phyloP scores from a whole-genome alignment of 2,797 vertebrate species.

The Phyllotis vaccarum region DNA sequence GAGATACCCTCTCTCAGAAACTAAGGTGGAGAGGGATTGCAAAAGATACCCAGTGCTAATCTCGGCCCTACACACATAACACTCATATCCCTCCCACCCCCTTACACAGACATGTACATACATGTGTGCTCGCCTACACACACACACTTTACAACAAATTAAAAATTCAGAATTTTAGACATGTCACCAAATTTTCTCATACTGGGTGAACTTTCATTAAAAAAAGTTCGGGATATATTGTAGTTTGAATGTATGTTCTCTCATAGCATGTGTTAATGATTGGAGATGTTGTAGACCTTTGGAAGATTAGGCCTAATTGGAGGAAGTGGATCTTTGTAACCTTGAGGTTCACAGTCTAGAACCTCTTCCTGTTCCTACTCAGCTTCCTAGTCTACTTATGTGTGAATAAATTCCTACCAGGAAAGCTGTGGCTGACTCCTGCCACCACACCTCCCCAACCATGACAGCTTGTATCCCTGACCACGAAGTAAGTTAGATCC shows the following conservation, averaged over 20 bases:
- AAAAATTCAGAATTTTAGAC: neutral
- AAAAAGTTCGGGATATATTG: neutral
- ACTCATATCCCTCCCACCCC: no score
- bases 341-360: neutral
- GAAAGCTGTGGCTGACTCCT: no score
- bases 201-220: neutral
- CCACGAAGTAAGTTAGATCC: neutral
- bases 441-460: rapidly evolving
- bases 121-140: neutral
- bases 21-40: neutral
- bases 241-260: neutral
- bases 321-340: neutral
- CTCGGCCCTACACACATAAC: neutral
- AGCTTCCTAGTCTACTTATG: neutral
- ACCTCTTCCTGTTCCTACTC: no score
- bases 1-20: neutral
- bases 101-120: neutral
- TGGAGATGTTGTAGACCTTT: neutral
- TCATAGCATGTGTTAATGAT: neutral
- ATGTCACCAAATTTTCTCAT: neutral
- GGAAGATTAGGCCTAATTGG: neutral
- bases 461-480: no score
- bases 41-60: neutral
- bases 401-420: neutral
- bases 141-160: neutral